Evolutionary conservation across 2,797 vertebrate species (phyloP), one percentile per base, ranked within the genome.

Genomic region (Discoglossus pictus): DNA sequence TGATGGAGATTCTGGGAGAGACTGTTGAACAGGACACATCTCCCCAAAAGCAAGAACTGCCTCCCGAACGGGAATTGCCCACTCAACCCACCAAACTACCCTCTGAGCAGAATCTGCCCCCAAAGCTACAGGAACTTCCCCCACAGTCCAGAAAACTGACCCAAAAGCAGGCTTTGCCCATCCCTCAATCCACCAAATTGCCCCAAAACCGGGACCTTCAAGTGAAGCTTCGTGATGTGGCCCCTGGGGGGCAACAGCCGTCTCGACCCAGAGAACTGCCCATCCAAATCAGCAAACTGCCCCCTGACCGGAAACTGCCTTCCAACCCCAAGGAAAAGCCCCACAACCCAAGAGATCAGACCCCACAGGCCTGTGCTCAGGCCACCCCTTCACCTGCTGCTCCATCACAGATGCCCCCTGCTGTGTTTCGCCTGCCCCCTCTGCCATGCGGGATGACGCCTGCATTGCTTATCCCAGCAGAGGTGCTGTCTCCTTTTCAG

Each of bases 261-360:
- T 59, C 61, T 65, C 68, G 68, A 64, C 68, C 68, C 34, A 36
- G 68, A 71, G 68, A 71, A 71, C 68, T 71, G 68, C 68, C 68
- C 61, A 71, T 71, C 61, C 68, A 58, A 39, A 59, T 53, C 53
- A 65, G 68, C 61, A 71, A 71, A 71, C 47, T 71, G 53, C 61
- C 61, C 61, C 68, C 61, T 65, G 68, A 71, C 63, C 48, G 68
- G 61, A 71, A 71, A 71, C 68, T 71, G 68, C 61, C 68, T 71
- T 65, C 68, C 61, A 70, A 70, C 38, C 43, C 60, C 68, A 71
- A 71, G 68, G 68, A 71, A 58, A 71, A 71, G 55, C 68, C 53
- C 68, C 68, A 71, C 61, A 64, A 64, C 36, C 68, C 53, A 36
- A 71, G 68, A 71, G 68, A 71, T 71, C 68, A 64, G 47, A 68